Percentiles rank a stretch among this genome's conserved stretches.
Evolutionary conservation across 2,797 vertebrate genomes (phyloP).

Genomic region (Craterocephalus amniculus): DNA sequence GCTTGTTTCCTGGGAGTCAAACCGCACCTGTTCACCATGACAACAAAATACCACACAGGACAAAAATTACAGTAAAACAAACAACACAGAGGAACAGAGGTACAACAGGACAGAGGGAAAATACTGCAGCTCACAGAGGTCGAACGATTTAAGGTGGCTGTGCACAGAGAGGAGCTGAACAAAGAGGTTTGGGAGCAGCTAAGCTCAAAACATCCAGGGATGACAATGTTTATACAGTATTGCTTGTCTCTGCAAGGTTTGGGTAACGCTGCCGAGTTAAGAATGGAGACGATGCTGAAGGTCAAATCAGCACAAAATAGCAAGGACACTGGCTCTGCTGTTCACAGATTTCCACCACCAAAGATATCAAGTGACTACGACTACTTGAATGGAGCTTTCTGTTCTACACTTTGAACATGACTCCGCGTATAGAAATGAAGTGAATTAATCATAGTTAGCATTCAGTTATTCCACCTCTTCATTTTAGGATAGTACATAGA

Average conservation of each 20-base stretch:
- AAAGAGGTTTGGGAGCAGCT: conserved; percentile 1
- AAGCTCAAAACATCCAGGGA: conserved; percentile 55
- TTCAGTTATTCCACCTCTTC: conserved; percentile 3
- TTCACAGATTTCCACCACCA: conserved; percentile 24
- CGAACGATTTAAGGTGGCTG: conserved; percentile 13
- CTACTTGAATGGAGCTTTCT: conserved; percentile 7
- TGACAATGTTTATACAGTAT: conserved; percentile 43
- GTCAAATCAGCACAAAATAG: conserved; percentile 59
- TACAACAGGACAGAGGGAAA: conserved; percentile 21
- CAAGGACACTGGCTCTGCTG: conserved; percentile 49
- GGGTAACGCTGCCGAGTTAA: conserved; percentile 50
- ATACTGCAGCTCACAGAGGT: conserved; percentile 22
- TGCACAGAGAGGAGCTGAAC: not conserved
- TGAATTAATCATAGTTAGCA: conserved; percentile 3
- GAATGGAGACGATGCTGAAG: conserved; percentile 37
- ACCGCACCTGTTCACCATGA: conserved; percentile 33
- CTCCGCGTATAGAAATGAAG: not conserved
- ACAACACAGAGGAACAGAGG: conserved; percentile 18
- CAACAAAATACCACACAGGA: conserved; percentile 20
- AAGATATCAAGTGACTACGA: conserved; percentile 26
- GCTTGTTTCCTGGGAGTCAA: conserved; percentile 15
- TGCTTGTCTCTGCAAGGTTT: conserved; percentile 39
- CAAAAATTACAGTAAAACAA: conserved; percentile 28
- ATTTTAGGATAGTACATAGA: not conserved
- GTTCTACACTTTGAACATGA: conserved; percentile 5